Evolutionary conservation across 2,797 vertebrate genomes (phyloP), one percentile per base, ranked within the genome.

Genomic region (Malacoctenus gilli): DNA sequence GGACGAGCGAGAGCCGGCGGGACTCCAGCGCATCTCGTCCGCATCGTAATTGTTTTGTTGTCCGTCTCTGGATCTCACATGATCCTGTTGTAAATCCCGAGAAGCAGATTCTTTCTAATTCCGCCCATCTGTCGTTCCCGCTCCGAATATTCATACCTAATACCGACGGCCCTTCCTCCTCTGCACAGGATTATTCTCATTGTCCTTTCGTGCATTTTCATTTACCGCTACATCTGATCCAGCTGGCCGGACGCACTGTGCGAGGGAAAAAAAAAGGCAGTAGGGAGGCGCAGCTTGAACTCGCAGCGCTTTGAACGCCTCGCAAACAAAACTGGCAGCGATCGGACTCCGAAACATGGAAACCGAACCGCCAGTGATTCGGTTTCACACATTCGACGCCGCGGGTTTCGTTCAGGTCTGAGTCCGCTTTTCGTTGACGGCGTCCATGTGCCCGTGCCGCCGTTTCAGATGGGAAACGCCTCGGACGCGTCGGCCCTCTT

Each of bases 381-480:
- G 5, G 16, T 53, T 59, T 47, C 6, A 30, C 4, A 14, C 25
- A 31, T 16, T 32, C 20, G 50, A 20, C n/a, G 36, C 38, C 3
- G 11, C 8, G 39, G n/a, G n/a, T n/a, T 51, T 36, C 31, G 4
- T 13, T 20, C 21, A n/a, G n/a, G n/a, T n/a, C n/a, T n/a, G n/a
- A n/a, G n/a, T 8, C 2, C 11, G 35, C 3, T 31, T 48, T 52
- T 28, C 15, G 52, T 25, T 11, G 2, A 1, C n/a, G 14, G 12
- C 5, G 34, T 15, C 21, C 12, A 13, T 4, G 19, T 59, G 38
- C 4, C 48, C 11, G 41, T 53, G 31, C 34, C 34, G 14, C 53
- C 20, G 4, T 83, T 85, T 53, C 64, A 95, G 93, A 94, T 94
- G 94, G 92, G 86, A 85, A 94, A 93, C 82, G 79, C 19, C 1